Evolutionary conservation across 1,140 invertebrate genomes (phyloP).

Genomic region (Eciton burchellii): DNA sequence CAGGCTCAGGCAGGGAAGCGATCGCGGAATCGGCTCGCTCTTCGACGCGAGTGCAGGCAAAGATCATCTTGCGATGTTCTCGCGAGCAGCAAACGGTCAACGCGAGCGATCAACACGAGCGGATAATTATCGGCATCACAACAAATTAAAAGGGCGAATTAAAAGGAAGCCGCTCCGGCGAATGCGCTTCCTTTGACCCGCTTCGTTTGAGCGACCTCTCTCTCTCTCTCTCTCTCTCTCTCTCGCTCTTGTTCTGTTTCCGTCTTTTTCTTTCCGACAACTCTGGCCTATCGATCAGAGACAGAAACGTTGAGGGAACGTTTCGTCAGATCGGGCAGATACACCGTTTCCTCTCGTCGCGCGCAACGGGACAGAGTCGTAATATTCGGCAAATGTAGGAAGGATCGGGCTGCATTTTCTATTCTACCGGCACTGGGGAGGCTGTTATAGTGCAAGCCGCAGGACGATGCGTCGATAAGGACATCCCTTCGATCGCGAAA

Average conservation of each 20-base stretch:
- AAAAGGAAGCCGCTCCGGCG: conserved; percentile 33
- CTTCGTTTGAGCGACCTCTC: conserved; percentile 26
- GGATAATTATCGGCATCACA: conserved; percentile 53
- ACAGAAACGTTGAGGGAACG: conserved; percentile 59
- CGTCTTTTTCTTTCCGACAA: conserved; percentile 39
- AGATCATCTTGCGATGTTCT: conserved; percentile 6
- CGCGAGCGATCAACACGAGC: conserved; percentile 20
- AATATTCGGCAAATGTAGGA: conserved; percentile 69
- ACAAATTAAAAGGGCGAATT: conserved; percentile 52
- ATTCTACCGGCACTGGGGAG: conserved; percentile 57
- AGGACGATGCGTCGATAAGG: conserved; percentile 62
- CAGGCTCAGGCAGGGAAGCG: background rate
- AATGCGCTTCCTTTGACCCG: conserved; percentile 60
- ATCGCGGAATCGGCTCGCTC: background rate
- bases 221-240: background rate
- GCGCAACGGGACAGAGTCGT: conserved; percentile 64
- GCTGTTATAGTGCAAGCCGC: conserved; percentile 69
- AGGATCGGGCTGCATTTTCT: conserved; percentile 63
- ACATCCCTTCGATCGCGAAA: conserved; percentile 59
- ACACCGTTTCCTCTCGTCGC: conserved; percentile 9
- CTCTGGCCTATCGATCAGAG: conserved; percentile 67
- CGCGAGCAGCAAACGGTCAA: background rate
- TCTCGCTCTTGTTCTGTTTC: background rate
- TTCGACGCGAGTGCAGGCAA: conserved; percentile 1
- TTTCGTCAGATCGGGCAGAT: conserved; percentile 44